These are phyloP conservation scores for Sander vitreus DNA, from an alignment of 2,113 vertebrate genomes.

Conservation along the genomic window DNA sequence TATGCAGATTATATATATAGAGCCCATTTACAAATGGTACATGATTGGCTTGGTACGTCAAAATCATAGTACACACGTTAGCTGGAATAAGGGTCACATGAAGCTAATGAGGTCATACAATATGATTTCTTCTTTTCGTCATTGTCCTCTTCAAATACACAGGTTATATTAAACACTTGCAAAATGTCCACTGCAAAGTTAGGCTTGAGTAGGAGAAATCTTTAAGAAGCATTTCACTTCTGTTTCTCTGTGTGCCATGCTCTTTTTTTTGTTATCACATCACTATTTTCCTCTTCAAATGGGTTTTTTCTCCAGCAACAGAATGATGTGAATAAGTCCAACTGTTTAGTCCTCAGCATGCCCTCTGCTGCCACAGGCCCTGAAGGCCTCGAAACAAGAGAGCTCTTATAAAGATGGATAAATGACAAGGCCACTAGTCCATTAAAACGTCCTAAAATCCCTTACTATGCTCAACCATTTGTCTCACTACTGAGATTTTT, in stretches of 20 bases:
- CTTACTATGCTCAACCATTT: slow-evolving; percentile 34
- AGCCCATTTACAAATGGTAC: slow-evolving; percentile 74
- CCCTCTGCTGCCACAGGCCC: slow-evolving; percentile 38
- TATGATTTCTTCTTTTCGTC: slow-evolving; percentile 54
- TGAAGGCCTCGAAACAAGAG: slow-evolving; percentile 34
- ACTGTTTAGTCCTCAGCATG: slow-evolving; percentile 44
- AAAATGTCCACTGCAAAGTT: slow-evolving; percentile 76
- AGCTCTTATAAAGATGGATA: slow-evolving; percentile 63
- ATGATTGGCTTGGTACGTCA: slow-evolving; percentile 75
- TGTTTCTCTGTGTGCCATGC: slow-evolving; percentile 52
- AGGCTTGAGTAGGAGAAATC: slow-evolving; percentile 47
- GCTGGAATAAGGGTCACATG: slow-evolving; percentile 70
- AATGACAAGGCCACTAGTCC: slow-evolving; percentile 80
- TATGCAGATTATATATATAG: slow-evolving; percentile 78
- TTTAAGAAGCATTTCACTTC: slow-evolving; percentile 33
- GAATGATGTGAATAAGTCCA: slow-evolving; percentile 34
- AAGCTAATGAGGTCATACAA: slow-evolving; percentile 73
- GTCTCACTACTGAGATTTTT: slow-evolving; percentile 32
- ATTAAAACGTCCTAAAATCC: slow-evolving; percentile 69
- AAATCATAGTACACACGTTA: slow-evolving; percentile 75
- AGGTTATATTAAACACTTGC: slow-evolving; percentile 75
- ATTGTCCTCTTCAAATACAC: slow-evolving; percentile 75
- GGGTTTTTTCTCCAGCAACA: slow-evolving; percentile 56
- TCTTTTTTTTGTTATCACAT: slow-evolving; percentile 42
- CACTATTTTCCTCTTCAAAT: slow-evolving; percentile 30